Evolutionary conservation across 2,888 invertebrate genomes (phyloP).

Genomic region (Craniophora ligustri): DNA sequence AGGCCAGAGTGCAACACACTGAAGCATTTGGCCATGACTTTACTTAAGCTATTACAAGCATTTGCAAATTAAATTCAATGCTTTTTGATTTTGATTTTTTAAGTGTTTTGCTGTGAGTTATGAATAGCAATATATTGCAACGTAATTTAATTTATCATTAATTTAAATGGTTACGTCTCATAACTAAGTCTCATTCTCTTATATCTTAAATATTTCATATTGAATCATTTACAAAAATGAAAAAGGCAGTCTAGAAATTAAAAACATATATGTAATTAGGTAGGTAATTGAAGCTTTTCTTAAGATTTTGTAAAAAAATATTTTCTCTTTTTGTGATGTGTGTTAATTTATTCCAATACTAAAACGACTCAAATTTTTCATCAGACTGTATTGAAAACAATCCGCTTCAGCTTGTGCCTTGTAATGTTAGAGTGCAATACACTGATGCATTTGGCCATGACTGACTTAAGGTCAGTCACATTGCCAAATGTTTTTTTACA

Average conservation of each 20-base stretch:
- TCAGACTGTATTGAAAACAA: background rate
- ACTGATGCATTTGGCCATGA: slow-evolving; percentile 12
- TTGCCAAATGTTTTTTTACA: slow-evolving; percentile 12
- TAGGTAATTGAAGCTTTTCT: too few relatives aligned
- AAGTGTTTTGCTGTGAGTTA: slow-evolving; percentile 2
- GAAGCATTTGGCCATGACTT: slow-evolving; percentile 64
- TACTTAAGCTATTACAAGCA: slow-evolving; percentile 39
- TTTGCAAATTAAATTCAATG: slow-evolving; percentile 30
- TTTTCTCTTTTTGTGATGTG: too few relatives aligned
- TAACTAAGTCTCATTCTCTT: too few relatives aligned
- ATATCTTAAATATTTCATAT: too few relatives aligned
- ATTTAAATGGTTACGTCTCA: too few relatives aligned
- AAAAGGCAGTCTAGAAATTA: too few relatives aligned
- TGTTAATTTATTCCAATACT: too few relatives aligned
- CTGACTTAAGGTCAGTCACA: slow-evolving; percentile 2
- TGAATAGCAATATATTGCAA: slow-evolving; percentile 14
- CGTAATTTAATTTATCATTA: too few relatives aligned
- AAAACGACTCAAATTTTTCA: too few relatives aligned
- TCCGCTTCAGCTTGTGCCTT: background rate
- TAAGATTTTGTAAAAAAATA: too few relatives aligned
- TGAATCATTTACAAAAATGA: too few relatives aligned
- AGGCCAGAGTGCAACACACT: slow-evolving; percentile 62
- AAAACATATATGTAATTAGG: too few relatives aligned
- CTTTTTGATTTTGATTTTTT: slow-evolving; percentile 18
- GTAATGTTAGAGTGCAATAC: slow-evolving; percentile 3